Base-by-base conservation (phyloP, 2,113 vertebrate species). In the Chunga burmeisteri region DNA sequence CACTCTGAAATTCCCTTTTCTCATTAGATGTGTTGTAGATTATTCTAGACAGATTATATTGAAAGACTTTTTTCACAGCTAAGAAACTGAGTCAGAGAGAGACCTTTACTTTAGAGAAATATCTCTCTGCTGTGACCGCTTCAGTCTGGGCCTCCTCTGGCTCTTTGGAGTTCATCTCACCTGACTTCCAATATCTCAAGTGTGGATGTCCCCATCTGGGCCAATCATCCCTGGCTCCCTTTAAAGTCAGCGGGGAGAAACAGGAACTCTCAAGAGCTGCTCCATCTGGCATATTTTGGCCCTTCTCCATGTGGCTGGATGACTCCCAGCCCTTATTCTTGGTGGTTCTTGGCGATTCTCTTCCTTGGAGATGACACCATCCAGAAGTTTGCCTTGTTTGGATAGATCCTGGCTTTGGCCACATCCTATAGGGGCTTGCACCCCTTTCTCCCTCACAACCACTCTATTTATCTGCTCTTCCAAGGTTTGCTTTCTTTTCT, bases 111-210 rank as follows among this genome's bases (percentile, higher is more conserved):
- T 47, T 38, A n/a, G 17, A 42, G 52, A 63, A 88, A 32, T 34
- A 12, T 5, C n/a, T 79, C 1, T 8, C 23, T 77, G 20, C 53
- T 40, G 7, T 46, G 56, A 61, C 11, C 1, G 0, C 34, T 68
- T 86, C 71, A 55, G 5, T 59, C 75, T 61, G 30, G 36, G 26
- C 9, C 18, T 83, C 27, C n/a, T 78, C 18, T 81, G 47, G 9
- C 40, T 72, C 58, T 77, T 68, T 80, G 44, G 36, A 72, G 36
- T 65, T 82, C 32, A 22, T 65, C 53, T 88, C 75, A 72, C 34
- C n/a, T 42, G 53, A n/a, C 21, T 40, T 44, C 5, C 0, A 4
- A 8, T 53, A 15, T 68, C 16, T 86, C 15, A 47, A 0, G 1
- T 61, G 32, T 52, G 81, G 30, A 53, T 40, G 49, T 53, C 40